Evolutionary conservation across 2,797 vertebrate species (phyloP).

Genomic region (Numenius phaeopus): DNA sequence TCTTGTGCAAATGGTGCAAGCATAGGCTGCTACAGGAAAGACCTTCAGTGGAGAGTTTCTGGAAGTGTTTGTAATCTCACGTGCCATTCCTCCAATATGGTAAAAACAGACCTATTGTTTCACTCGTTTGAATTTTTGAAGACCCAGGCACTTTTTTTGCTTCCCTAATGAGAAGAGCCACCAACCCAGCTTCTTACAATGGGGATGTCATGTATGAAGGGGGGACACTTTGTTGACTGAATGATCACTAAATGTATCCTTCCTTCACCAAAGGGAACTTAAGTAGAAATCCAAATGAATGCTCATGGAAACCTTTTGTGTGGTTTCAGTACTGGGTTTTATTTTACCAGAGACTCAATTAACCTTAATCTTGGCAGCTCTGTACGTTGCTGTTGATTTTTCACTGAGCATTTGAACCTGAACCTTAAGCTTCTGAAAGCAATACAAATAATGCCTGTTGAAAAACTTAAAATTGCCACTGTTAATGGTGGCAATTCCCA

Average conservation of each 20-base stretch:
- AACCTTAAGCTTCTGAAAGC: background rate
- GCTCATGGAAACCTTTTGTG: background rate
- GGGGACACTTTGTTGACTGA: background rate
- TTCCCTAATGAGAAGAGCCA: background rate
- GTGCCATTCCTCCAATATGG: fast-evolving
- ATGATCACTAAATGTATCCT: background rate
- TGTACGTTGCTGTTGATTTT: background rate
- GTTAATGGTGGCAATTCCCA: background rate
- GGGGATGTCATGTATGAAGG: background rate
- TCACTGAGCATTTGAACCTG: background rate
- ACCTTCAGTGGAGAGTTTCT: background rate
- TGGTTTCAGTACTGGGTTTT: background rate
- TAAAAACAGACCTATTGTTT: background rate
- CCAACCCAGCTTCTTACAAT: background rate
- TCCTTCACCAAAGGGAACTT: background rate
- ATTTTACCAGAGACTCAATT: background rate
- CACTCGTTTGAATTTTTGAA: background rate
- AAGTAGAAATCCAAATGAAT: background rate
- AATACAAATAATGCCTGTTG: background rate
- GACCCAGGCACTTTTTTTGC: background rate
- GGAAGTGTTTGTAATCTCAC: background rate
- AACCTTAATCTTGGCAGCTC: background rate
- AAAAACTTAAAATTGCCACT: background rate
- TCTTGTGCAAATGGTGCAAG: background rate
- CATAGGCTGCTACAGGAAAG: background rate